phyloP scores from a whole-genome alignment of 2,797 vertebrate genomes.

The Squalus acanthias region DNA sequence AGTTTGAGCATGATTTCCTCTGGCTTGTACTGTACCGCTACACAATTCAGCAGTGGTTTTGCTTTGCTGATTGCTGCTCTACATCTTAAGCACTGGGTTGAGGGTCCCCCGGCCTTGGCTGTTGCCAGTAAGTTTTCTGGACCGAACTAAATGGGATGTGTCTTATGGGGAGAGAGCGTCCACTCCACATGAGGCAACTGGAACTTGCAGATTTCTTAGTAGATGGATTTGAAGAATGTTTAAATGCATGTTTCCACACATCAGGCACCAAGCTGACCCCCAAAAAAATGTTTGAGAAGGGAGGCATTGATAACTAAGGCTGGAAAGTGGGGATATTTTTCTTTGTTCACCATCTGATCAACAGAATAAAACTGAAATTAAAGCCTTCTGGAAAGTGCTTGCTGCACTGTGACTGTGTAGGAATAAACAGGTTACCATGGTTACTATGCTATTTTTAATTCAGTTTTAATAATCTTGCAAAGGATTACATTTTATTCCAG shows the following conservation, averaged over 20 bases:
- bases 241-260: neutral
- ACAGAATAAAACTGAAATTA: neutral
- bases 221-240: neutral
- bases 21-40: neutral
- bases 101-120: neutral
- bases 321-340: neutral
- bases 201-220: neutral
- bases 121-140: neutral
- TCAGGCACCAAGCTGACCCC: neutral
- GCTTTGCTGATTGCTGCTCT: neutral
- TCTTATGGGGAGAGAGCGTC: neutral
- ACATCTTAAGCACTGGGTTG: neutral
- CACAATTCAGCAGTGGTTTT: neutral
- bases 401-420: neutral
- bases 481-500: neutral
- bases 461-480: slow-evolving; percentile 8
- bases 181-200: neutral
- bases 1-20: neutral
- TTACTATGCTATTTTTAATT: slow-evolving; percentile 18
- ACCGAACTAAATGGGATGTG: neutral
- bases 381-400: neutral
- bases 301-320: neutral
- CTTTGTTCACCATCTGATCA: neutral
- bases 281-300: neutral
- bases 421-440: neutral